Base-by-base conservation (phyloP, 2,888 invertebrate species). In the Augochlorella aurata region DNA sequence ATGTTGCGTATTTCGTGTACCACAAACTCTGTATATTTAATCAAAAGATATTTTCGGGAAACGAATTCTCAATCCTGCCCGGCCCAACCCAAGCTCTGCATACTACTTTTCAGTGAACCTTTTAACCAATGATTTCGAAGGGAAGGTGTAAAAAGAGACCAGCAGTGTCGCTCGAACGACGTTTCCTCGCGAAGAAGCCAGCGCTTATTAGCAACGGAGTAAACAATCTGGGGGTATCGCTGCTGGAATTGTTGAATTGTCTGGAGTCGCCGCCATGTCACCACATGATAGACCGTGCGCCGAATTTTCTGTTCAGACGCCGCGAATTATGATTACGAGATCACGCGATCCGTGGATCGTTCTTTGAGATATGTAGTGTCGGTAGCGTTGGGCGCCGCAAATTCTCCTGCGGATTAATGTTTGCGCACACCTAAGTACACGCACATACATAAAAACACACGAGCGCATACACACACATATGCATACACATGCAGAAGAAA, bases 331-430 rank as follows among this genome's bases (percentile, higher is more conserved):
- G 14, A 38, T 75, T 50, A 49, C 38, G 38, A 21, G 54, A 16
- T 29, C 38, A 3, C 47, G n/a, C n/a, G n/a, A n/a, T n/a, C n/a
- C n/a, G n/a, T n/a, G 44, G 49, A 21, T 45, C 18, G 47, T 75
- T 75, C 47, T 38, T 70, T 10, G 44, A 50, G 24, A 45, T 70
- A 69, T 76, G 63, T 52, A 69, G 29, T 18, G 49, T 58, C 38
- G 47, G 47, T 24, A 45, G 71, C 14, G n/a, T n/a, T n/a, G 16
- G n/a, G 38, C n/a, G 38, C 58, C 73, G 58, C 14, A 47, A 54
- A 61, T 54, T 73, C 49, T 18, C 47, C 8, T 14, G 49, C 24
- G 52, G 44, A 77, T 73, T 77, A 67, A 77, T 67, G 65, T 66
- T 61, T 65, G 44, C 76, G 68, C 61, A 61, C 18, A 21, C 29